phyloP scores from a whole-genome alignment of 2,797 vertebrate genomes.

The Microctenopoma stevenorrisi region DNA sequence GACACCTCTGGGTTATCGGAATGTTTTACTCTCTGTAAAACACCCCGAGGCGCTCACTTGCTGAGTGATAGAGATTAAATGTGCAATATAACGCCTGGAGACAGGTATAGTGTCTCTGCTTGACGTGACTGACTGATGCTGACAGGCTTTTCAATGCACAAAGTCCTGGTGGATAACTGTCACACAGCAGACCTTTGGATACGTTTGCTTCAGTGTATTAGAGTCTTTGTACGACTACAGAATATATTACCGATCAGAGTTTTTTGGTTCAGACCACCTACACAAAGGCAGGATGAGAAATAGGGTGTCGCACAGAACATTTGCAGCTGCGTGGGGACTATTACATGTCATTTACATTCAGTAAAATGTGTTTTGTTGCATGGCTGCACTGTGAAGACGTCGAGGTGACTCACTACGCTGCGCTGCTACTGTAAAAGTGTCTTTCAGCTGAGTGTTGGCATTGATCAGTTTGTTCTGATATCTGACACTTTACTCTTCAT shows the following conservation, averaged over 20 bases:
- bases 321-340: conserved; percentile 59
- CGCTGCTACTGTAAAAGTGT: conserved; percentile 16
- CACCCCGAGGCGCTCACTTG: conserved; percentile 69
- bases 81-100: conserved; percentile 72
- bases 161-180: conserved; percentile 67
- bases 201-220: conserved; percentile 52
- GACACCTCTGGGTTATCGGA: conserved; percentile 71
- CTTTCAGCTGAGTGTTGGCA: not conserved
- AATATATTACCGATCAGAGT: conserved; percentile 65
- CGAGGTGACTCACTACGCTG: conserved; percentile 37
- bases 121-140: conserved; percentile 76
- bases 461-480: not conserved
- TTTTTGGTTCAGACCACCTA: conserved; percentile 58
- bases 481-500: not conserved
- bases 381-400: conserved; percentile 54
- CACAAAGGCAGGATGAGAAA: conserved; percentile 70
- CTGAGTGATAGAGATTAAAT: conserved; percentile 79
- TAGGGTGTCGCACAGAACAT: conserved; percentile 67
- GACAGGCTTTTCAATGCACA: conserved; percentile 63
- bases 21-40: conserved; percentile 71
- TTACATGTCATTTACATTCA: conserved; percentile 73
- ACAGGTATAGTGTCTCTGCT: conserved; percentile 61
- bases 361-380: conserved; percentile 53
- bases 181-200: conserved; percentile 67
- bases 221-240: conserved; percentile 51